These are phyloP conservation scores for Zaprionus taronus DNA, from an alignment of 1,140 invertebrate genomes.

Conservation along the genomic window DNA sequence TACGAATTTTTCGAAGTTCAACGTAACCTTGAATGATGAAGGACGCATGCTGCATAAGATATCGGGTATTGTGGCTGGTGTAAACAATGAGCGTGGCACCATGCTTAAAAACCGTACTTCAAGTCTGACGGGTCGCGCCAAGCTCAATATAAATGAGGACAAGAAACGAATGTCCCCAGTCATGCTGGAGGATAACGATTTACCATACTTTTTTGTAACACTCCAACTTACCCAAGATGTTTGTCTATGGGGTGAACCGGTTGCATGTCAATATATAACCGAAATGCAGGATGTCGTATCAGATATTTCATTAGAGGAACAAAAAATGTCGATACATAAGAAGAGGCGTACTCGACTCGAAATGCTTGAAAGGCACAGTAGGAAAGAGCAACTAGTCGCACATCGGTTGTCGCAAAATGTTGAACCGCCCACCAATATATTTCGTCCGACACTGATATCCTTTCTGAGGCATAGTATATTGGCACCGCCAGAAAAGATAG, in stretches of 20 bases:
- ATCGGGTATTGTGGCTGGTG: constrained; percentile 32
- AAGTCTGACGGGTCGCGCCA: not conserved
- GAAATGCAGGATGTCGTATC: constrained; percentile 9
- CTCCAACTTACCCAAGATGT: constrained; percentile 57
- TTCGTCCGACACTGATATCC: constrained; percentile 48
- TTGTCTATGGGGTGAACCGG: constrained; percentile 67
- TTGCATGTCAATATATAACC: constrained; percentile 55
- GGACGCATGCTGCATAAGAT: constrained; percentile 45
- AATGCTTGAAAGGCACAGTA: not conserved
- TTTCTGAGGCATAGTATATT: constrained; percentile 33
- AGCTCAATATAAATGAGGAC: not conserved
- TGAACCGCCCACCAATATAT: constrained; percentile 29
- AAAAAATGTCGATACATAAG: not conserved
- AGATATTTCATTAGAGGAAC: not conserved
- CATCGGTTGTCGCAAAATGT: not conserved
- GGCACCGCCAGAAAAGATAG: not conserved
- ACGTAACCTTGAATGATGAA: constrained; percentile 64
- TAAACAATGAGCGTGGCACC: too few relatives aligned
- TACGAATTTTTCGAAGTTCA: constrained; percentile 59
- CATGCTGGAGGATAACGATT: constrained; percentile 22
- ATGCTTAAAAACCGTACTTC: not conserved
- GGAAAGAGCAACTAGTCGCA: too few relatives aligned
- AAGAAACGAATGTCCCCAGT: not conserved
- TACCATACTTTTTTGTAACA: constrained; percentile 59
- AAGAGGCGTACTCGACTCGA: not conserved